A percentile compares a stretch with the other conserved stretches of the same genome.
These are phyloP conservation scores for Fringilla coelebs DNA, from an alignment of 2,797 vertebrate species.

Conservation along the genomic window DNA sequence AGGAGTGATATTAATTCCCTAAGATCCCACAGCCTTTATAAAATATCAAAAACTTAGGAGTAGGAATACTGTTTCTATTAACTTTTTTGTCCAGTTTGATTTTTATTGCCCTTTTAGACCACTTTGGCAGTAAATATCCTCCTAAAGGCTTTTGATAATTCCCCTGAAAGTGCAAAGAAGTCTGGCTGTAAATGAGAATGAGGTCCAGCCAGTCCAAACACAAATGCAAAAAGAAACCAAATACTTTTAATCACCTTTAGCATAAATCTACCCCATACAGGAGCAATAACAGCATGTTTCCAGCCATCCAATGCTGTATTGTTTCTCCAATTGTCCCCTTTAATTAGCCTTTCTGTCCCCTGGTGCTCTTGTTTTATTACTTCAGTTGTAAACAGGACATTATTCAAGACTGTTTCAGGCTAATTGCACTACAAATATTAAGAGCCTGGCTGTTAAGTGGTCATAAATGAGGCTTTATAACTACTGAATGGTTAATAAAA, in stretches of 20 bases:
- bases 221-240: not conserved
- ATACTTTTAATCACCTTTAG: slow-evolving; percentile 20
- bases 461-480: slow-evolving; percentile 54
- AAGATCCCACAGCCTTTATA: not conserved
- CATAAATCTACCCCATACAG: not conserved
- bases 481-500: slow-evolving; percentile 44
- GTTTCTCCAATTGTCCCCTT: slow-evolving; percentile 45
- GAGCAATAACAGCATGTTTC: slow-evolving; percentile 9
- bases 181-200: slow-evolving; percentile 7
- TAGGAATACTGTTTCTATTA: slow-evolving; percentile 9
- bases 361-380: slow-evolving; percentile 50
- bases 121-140: slow-evolving; percentile 12
- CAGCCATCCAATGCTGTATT: not conserved
- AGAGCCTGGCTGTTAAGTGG: slow-evolving; percentile 29
- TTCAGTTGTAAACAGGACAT: slow-evolving; percentile 52
- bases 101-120: slow-evolving; percentile 36
- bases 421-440: slow-evolving; percentile 61
- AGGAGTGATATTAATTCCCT: not conserved
- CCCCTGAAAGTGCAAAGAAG: slow-evolving; percentile 8
- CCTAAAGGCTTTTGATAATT: not conserved
- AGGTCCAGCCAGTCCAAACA: not conserved
- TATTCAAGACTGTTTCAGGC: slow-evolving; percentile 37
- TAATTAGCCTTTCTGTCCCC: slow-evolving; percentile 50
- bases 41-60: not conserved
- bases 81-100: not conserved